phyloP scores from a whole-genome alignment of 2,888 invertebrate species.

The Tridacna crocea region DNA sequence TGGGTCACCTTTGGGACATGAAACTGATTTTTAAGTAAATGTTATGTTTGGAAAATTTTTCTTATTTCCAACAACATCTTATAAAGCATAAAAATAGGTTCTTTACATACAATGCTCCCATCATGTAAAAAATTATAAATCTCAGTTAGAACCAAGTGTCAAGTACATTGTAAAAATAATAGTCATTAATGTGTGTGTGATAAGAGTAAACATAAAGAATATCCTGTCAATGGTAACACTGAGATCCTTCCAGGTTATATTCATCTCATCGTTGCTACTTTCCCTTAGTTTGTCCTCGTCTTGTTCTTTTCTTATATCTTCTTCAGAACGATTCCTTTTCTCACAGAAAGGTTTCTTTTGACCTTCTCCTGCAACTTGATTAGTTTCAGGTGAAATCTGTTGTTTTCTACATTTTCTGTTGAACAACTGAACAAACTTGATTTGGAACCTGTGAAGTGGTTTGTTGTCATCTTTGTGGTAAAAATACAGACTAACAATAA shows the following conservation, averaged over 20 bases:
- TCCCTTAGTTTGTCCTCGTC: not conserved
- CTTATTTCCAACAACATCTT: too few species aligned
- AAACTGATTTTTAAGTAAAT: too few species aligned
- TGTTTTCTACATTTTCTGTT: not conserved
- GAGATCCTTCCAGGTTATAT: slow-evolving; percentile 3
- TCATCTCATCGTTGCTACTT: not conserved
- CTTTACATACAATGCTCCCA: too few species aligned
- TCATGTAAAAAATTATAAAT: not conserved
- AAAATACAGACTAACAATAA: slow-evolving; percentile 12
- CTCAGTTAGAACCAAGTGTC: not conserved
- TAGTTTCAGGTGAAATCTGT: slow-evolving; percentile 1
- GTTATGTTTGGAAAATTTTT: too few species aligned
- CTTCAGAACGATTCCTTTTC: not conserved
- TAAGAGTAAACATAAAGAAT: not conserved
- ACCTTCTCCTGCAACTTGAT: not conserved
- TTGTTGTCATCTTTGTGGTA: slow-evolving; percentile 2
- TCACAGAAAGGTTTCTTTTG: not conserved
- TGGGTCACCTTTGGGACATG: too few species aligned
- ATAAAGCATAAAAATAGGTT: too few species aligned
- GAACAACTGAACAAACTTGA: not conserved
- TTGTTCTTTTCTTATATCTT: not conserved
- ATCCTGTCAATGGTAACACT: slow-evolving; percentile 18
- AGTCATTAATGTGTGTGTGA: not conserved
- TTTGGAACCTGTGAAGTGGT: not conserved
- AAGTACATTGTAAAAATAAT: slow-evolving; percentile 1